phyloP scores from a whole-genome alignment of 1,140 invertebrate species.

The Pristionchus pacificus region DNA sequence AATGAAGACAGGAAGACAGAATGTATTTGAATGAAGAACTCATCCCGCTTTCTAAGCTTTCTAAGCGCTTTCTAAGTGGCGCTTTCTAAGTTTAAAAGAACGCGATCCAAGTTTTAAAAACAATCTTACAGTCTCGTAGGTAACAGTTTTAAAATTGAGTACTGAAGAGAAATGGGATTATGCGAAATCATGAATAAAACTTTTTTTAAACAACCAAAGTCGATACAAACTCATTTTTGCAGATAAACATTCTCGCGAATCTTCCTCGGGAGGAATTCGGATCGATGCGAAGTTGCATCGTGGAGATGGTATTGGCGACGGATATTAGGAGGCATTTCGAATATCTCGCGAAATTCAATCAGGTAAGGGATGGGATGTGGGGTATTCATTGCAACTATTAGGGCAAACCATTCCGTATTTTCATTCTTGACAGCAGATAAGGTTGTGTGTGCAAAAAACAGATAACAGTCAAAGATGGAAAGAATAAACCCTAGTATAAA shows the following conservation, averaged over 20 bases:
- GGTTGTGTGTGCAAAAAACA: not conserved
- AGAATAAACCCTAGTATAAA: not conserved
- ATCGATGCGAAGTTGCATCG: constrained; percentile 47
- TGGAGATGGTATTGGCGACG: constrained; percentile 56
- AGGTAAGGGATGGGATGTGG: too few species aligned
- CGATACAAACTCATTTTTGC: not conserved
- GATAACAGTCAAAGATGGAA: not conserved
- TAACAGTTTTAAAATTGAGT: too few species aligned
- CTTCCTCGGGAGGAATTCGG: constrained; percentile 48
- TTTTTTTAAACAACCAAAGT: not conserved
- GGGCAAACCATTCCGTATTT: too few species aligned
- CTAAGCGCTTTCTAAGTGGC: too few species aligned
- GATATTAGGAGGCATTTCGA: constrained; percentile 55
- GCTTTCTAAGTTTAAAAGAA: too few species aligned
- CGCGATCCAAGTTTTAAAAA: too few species aligned
- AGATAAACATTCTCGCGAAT: constrained; percentile 53
- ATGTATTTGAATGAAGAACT: too few species aligned
- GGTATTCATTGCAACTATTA: not conserved
- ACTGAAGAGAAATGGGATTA: too few species aligned
- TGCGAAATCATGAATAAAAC: not conserved
- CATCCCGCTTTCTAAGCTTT: too few species aligned
- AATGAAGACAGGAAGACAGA: too few species aligned
- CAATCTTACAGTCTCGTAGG: too few species aligned
- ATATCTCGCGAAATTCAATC: constrained; percentile 55
- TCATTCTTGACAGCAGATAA: too few species aligned